phyloP scores from a whole-genome alignment of 2,888 invertebrate species.

The Ichneumoninae sp. region DNA sequence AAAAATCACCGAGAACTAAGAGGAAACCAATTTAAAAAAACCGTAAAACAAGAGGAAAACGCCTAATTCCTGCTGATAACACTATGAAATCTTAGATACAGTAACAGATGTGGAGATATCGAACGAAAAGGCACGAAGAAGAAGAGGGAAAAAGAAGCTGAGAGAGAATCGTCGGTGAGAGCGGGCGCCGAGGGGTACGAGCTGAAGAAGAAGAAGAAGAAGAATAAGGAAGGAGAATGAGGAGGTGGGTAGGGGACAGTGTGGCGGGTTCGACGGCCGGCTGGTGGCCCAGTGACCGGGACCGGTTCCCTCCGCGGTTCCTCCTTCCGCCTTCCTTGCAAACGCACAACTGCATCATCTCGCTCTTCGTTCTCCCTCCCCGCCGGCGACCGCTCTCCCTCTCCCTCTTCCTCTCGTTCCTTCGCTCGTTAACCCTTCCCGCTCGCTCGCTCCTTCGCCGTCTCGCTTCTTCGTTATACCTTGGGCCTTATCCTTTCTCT shows the following conservation, averaged over 20 bases:
- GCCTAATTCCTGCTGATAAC: not conserved
- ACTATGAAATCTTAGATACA: conserved; percentile 38
- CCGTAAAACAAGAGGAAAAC: not conserved
- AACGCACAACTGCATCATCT: conserved; percentile 84
- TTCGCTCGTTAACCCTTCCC: conserved; percentile 36
- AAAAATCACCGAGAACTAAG: not conserved
- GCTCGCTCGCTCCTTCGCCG: conserved; percentile 10
- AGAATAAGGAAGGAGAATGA: conserved; percentile 62
- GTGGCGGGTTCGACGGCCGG: conserved; percentile 84
- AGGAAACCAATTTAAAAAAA: conserved; percentile 24
- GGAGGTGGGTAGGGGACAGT: conserved; percentile 78
- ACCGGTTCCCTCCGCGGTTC: conserved; percentile 84
- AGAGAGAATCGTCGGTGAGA: conserved; percentile 60
- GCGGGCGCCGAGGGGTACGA: conserved; percentile 51
- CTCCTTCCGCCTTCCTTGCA: conserved; percentile 84
- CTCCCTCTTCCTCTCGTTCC: conserved; percentile 45
- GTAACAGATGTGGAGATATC: conserved; percentile 41
- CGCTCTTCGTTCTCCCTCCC: conserved; percentile 70
- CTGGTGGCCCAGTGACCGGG: conserved; percentile 85
- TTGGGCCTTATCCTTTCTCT: conserved; percentile 22
- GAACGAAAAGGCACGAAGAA: conserved; percentile 20
- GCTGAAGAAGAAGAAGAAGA: conserved; percentile 53
- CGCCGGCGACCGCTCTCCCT: not conserved
- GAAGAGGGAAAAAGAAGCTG: conserved; percentile 60
- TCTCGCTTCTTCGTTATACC: conserved; percentile 11